Conservation (phyloP, 2,888 invertebrate genomes). For the Stenchaetothrips biformis region DNA sequence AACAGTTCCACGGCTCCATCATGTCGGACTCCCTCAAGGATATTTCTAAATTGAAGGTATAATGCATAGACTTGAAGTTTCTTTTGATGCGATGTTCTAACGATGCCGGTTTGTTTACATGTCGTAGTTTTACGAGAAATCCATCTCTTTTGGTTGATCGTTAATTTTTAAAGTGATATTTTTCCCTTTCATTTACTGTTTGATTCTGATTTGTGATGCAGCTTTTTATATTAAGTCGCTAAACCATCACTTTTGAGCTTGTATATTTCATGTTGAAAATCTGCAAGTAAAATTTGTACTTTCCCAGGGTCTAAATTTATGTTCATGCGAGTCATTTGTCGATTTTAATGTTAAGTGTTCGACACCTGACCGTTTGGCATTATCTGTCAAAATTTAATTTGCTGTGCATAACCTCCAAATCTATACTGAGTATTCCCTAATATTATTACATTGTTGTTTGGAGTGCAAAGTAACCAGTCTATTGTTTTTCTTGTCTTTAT, state of each 20-base stretch:
- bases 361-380: too few species aligned
- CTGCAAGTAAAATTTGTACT: neutral
- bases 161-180: neutral
- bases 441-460: neutral
- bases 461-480: neutral
- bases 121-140: neutral
- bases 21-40: constrained; percentile 6
- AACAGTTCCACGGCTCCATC: too few species aligned
- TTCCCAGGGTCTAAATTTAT: neutral
- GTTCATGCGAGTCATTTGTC: too few species aligned
- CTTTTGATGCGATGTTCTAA: neutral
- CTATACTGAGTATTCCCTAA: too few species aligned
- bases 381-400: neutral
- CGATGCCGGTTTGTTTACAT: constrained; percentile 18
- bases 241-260: neutral
- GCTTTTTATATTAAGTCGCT: neutral
- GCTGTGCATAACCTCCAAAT: neutral
- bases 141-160: neutral
- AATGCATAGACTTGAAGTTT: neutral
- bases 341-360: too few species aligned
- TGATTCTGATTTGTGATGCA: neutral
- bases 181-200: neutral
- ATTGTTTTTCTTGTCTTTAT: neutral
- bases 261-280: too few species aligned
- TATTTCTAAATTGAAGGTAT: constrained; percentile 10